Percentiles rank a stretch among this genome's conserved stretches.
Conservation (phyloP, 2,113 vertebrate species). For the Xyliphius kryptos region DNA sequence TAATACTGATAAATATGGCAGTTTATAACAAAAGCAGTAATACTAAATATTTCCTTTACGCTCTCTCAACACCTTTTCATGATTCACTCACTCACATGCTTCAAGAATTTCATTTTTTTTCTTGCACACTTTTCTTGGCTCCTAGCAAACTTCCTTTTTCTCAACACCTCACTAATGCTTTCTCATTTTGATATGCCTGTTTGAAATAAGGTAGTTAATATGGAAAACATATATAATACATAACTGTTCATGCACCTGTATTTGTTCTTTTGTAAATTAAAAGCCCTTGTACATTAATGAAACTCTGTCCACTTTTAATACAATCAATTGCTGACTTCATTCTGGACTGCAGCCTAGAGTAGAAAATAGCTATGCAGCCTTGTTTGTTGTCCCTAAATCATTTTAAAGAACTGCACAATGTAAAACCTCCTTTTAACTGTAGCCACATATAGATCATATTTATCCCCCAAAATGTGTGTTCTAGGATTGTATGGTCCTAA, state of each 20-base stretch:
- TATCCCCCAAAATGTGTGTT: no score
- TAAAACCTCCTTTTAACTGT: no score
- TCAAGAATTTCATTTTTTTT: conserved; percentile 37
- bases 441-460: no score
- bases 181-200: conserved; percentile 39
- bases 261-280: conserved; percentile 26
- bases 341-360: not conserved
- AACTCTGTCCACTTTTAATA: conserved; percentile 22
- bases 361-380: not conserved
- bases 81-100: conserved; percentile 28
- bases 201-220: conserved; percentile 49
- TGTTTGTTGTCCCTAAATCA: no score
- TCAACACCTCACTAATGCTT: conserved; percentile 12
- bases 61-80: conserved; percentile 10
- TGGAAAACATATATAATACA: conserved; percentile 42
- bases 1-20: conserved; percentile 58
- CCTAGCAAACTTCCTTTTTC: not conserved
- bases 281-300: conserved; percentile 27
- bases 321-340: conserved; percentile 2
- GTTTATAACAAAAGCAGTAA: conserved; percentile 50
- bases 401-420: no score
- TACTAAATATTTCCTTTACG: conserved; percentile 45
- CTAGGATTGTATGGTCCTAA: not conserved
- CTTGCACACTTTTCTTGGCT: conserved; percentile 46
- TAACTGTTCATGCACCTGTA: conserved; percentile 49